These are phyloP conservation scores for Epsilonema sp. DNA, from an alignment of 2,888 invertebrate genomes.

Conservation along the genomic window DNA sequence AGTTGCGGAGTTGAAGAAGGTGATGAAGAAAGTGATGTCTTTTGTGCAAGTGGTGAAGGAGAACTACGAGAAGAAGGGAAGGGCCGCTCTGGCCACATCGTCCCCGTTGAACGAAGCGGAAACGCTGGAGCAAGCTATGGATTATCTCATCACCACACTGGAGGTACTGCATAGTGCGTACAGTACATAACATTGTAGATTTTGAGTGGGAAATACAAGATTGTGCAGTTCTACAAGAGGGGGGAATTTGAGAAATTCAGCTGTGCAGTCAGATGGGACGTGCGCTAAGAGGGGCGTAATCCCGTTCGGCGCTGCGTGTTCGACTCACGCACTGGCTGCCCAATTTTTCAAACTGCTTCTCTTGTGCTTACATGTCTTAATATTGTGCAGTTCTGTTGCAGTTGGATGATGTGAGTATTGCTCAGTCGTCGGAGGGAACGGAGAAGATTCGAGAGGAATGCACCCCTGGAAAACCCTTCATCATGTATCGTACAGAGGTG, in stretches of 20 bases:
- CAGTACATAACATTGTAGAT: no score
- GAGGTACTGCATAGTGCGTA: no score
- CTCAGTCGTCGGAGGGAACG: constrained; percentile 48
- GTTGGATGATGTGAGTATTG: constrained; percentile 56
- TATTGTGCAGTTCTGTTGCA: constrained; percentile 29
- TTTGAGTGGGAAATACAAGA: no score
- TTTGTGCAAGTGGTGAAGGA: constrained; percentile 79
- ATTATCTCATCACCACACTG: constrained; percentile 60
- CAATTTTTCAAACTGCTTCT: no score
- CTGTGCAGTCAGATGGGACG: no score
- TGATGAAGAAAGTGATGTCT: constrained; percentile 91
- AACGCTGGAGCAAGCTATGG: constrained; percentile 50
- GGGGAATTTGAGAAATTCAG: no score
- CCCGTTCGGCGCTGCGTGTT: no score
- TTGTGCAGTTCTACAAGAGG: no score
- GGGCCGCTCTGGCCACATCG: constrained; percentile 56
- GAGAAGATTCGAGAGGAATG: constrained; percentile 75
- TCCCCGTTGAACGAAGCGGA: constrained; percentile 69
- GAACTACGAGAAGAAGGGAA: constrained; percentile 51
- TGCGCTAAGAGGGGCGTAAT: no score
- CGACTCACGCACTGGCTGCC: no score
- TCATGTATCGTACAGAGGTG: constrained; percentile 30
- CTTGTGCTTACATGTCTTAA: no score
- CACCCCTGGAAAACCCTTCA: constrained; percentile 70
- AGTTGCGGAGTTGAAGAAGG: constrained; percentile 62